Evolutionary conservation across 2,888 invertebrate genomes (phyloP), one percentile per base, ranked within the genome.

Genomic region (Drosophila anomalata): DNA sequence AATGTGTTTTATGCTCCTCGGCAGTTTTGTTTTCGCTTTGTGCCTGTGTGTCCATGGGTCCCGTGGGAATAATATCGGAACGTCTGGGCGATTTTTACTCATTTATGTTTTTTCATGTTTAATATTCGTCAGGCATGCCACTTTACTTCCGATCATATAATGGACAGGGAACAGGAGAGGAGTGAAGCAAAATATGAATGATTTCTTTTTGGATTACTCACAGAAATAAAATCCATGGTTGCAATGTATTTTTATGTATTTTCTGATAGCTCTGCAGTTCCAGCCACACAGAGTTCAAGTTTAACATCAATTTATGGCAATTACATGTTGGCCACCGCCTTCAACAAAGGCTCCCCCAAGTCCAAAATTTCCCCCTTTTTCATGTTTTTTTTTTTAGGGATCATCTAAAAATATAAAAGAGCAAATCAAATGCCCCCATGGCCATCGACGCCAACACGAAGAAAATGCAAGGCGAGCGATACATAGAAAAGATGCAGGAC

Each of bases 401-500:
- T 47, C 57, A 57, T 70, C 79, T 83, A 83, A 79, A 83, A 82
- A 83, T 83, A 78, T 67, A 70, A 63, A 52, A 75, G 77, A 78
- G 77, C 79, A 85, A 85, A 79, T 85, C 82, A 83, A 83, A 83
- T 85, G 82, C 56, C 76, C 68, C 60, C 57, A 85, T 68, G 72
- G 65, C 72, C 72, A 71, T 57, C 57, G 33, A 36, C 24, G 80
- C 79, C 81, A 73, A 69, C 81, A 67, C 77, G 65, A 72, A 63
- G 80, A 63, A 66, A 59, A n/a, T 55, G 59, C 33, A 46, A 50
- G 50, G 50, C 59, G 51, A 20, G 48, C 77, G 74, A 60, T 82
- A 57, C 82, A 83, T 83, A 85, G 82, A 85, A 78, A 71, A 79
- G 76, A 82, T 74, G 83, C 86, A 83, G 86, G 86, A 84, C 86